phyloP scores from a whole-genome alignment of 2,888 invertebrate species.

The Oxycera nigricornis region DNA sequence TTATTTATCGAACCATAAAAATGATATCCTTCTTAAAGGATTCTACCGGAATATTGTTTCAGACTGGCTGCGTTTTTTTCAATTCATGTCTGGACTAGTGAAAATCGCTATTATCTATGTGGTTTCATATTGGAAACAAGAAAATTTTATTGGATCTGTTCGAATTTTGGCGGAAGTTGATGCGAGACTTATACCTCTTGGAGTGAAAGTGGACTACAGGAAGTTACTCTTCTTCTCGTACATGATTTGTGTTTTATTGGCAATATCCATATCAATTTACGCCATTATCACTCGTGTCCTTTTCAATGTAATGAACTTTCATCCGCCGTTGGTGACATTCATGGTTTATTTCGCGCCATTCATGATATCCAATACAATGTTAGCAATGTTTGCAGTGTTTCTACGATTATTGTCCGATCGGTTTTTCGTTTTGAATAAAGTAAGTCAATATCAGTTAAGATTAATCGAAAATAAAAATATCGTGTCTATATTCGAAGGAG shows the following conservation, averaged over 20 bases:
- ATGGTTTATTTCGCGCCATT: background rate
- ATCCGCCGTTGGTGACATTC: background rate
- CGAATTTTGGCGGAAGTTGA: constrained; percentile 19
- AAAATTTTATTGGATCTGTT: background rate
- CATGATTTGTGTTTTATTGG: constrained; percentile 47
- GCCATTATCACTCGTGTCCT: background rate
- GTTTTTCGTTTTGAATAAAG: constrained; percentile 25
- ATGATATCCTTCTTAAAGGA: constrained; percentile 58
- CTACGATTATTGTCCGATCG: background rate
- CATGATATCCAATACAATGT: background rate
- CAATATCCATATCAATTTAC: background rate
- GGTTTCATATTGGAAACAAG: background rate
- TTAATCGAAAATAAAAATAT: too few species aligned
- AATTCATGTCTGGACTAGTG: constrained; percentile 51
- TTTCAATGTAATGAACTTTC: background rate
- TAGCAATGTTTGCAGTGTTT: background rate
- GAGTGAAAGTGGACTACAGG: constrained; percentile 27
- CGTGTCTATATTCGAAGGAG: too few species aligned
- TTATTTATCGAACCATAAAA: constrained; percentile 49
- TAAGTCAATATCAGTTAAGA: too few species aligned
- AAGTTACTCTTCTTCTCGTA: constrained; percentile 13
- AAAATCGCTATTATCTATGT: constrained; percentile 45
- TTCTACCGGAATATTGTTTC: constrained; percentile 52
- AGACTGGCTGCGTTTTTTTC: background rate
- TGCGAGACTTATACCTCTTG: background rate